Evolutionary conservation across 2,797 vertebrate genomes (phyloP).

Genomic region (Tragelaphus eurycerus): DNA sequence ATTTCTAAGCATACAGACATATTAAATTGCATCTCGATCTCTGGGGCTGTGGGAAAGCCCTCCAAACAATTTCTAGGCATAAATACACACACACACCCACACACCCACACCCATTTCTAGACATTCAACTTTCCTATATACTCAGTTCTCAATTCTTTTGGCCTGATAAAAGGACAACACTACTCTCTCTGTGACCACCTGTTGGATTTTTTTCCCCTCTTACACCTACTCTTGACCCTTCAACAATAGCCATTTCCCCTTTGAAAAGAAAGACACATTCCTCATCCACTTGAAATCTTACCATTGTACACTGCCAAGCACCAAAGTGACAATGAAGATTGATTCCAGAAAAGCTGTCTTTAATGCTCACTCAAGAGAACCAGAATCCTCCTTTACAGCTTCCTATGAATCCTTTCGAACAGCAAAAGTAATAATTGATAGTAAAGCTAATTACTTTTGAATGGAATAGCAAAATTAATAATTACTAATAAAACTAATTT

Average conservation of each 20-base stretch:
- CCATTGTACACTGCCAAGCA: neutral
- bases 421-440: neutral
- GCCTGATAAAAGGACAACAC: neutral
- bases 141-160: neutral
- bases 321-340: neutral
- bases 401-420: neutral
- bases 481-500: neutral
- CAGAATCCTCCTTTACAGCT: neutral
- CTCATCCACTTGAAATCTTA: neutral
- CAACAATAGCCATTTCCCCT: neutral
- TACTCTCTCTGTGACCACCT: neutral
- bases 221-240: neutral
- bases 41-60: neutral
- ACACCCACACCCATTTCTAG: neutral
- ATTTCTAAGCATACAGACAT: neutral
- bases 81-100: neutral
- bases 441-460: neutral
- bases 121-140: neutral
- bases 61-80: neutral
- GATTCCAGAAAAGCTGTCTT: neutral
- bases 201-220: no score
- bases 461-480: neutral
- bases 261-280: neutral
- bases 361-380: neutral
- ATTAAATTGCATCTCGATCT: neutral